Evolutionary conservation across 2,113 vertebrate genomes (phyloP).

Genomic region (Gymnocephalus cernua): DNA sequence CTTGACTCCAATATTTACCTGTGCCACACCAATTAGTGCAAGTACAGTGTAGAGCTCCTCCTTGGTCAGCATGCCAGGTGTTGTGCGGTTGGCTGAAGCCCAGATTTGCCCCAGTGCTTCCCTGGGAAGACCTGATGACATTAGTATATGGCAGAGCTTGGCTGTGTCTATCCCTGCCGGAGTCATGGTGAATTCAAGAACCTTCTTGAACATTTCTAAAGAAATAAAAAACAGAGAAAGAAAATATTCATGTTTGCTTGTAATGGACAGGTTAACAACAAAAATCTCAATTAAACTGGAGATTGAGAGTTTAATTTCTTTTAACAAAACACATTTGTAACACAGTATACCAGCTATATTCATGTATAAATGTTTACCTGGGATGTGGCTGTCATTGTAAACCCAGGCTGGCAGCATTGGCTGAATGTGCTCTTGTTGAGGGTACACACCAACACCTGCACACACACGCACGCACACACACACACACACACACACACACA

Average conservation of each 20-base stretch:
- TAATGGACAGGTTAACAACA: not conserved
- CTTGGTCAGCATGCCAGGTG: constrained; percentile 96
- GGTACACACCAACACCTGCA: constrained; percentile 92
- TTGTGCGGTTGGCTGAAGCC: constrained; percentile 96
- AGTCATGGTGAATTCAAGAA: constrained; percentile 94
- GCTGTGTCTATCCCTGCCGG: constrained; percentile 95
- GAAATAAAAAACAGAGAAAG: constrained; percentile 4
- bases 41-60: constrained; percentile 96
- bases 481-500: constrained; percentile 84
- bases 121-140: constrained; percentile 96
- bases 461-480: constrained; percentile 51
- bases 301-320: not conserved
- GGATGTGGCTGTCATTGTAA: constrained; percentile 94
- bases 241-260: not conserved
- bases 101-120: constrained; percentile 98
- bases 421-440: constrained; percentile 93
- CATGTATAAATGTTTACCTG: constrained; percentile 86
- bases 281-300: not conserved
- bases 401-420: constrained; percentile 94
- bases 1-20: constrained; percentile 84
- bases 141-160: constrained; percentile 97
- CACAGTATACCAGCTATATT: not conserved
- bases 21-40: constrained; percentile 93
- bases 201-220: constrained; percentile 95
- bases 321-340: constrained; percentile 1